Conservation (phyloP, 35 echinoderm and acorn worm genomes). For the Eucidaris tribuloides region DNA sequence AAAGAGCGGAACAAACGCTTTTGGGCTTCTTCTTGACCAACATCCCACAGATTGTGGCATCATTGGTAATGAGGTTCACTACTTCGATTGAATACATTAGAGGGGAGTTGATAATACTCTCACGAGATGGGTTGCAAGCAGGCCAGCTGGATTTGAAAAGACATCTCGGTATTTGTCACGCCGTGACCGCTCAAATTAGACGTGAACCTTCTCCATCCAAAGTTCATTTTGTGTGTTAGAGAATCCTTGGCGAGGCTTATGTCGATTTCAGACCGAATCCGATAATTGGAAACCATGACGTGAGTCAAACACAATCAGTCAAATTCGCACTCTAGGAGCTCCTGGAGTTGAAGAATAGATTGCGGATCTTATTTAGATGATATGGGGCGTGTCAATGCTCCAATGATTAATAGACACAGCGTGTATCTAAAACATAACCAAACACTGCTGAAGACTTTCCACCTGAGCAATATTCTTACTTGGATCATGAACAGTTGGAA, state of each 20-base stretch:
- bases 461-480: slow-evolving; percentile 42
- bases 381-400: slow-evolving; percentile 69
- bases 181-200: slow-evolving; percentile 44
- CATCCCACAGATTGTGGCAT: slow-evolving; percentile 77
- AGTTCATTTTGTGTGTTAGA: slow-evolving; percentile 78
- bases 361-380: slow-evolving; percentile 34
- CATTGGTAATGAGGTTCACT: slow-evolving; percentile 89
- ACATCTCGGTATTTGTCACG: slow-evolving; percentile 95
- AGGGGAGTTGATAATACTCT: slow-evolving; percentile 64
- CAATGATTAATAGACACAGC: slow-evolving; percentile 71
- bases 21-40: slow-evolving; percentile 69
- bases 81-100: slow-evolving; percentile 95
- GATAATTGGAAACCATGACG: slow-evolving; percentile 47
- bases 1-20: slow-evolving; percentile 87
- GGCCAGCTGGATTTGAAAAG: slow-evolving; percentile 73
- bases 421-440: slow-evolving; percentile 66
- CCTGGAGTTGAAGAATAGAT: slow-evolving; percentile 36
- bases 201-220: slow-evolving; percentile 50
- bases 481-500: slow-evolving; percentile 53
- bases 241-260: slow-evolving; percentile 64
- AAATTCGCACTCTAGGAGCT: neutral
- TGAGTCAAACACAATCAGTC: slow-evolving; percentile 5
- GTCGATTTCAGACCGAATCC: slow-evolving; percentile 83
- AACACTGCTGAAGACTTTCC: slow-evolving; percentile 82
- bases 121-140: slow-evolving; percentile 68